Conservation (phyloP, 2,888 invertebrate genomes). For the Xanthia togata region DNA sequence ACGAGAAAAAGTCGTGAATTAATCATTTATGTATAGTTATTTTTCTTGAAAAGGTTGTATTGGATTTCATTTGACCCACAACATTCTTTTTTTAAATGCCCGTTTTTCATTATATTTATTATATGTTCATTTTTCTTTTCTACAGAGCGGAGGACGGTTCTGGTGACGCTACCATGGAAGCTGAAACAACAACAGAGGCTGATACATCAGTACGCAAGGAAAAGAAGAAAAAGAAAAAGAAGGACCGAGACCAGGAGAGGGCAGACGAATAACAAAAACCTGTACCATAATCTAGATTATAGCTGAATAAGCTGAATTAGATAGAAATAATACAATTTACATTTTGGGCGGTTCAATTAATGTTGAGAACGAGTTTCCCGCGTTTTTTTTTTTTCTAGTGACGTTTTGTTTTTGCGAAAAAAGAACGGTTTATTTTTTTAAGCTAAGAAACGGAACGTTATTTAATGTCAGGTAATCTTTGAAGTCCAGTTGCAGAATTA, state of each 20-base stretch:
- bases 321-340: conserved; percentile 45
- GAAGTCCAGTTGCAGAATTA: conserved; percentile 5
- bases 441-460: background rate
- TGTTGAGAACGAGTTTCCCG: conserved; percentile 30
- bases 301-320: conserved; percentile 49
- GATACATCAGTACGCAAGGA: conserved; percentile 90
- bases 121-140: conserved; percentile 10
- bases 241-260: conserved; percentile 91
- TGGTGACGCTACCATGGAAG: conserved; percentile 81
- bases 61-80: background rate
- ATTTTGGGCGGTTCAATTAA: conserved; percentile 19
- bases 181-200: conserved; percentile 81
- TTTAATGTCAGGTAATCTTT: conserved; percentile 9
- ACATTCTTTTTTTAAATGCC: background rate
- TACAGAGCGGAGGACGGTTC: conserved; percentile 77
- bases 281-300: conserved; percentile 61
- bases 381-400: conserved; percentile 23
- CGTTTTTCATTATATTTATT: background rate
- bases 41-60: background rate
- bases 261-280: conserved; percentile 78
- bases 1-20: background rate
- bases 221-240: conserved; percentile 95
- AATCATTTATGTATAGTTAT: background rate
- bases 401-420: conserved; percentile 6
- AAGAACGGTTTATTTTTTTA: background rate